A percentile compares a stretch with the other conserved stretches of the same genome.
Evolutionary conservation across 2,888 invertebrate genomes (phyloP).

Genomic region (Tetrapedia diversipes): DNA sequence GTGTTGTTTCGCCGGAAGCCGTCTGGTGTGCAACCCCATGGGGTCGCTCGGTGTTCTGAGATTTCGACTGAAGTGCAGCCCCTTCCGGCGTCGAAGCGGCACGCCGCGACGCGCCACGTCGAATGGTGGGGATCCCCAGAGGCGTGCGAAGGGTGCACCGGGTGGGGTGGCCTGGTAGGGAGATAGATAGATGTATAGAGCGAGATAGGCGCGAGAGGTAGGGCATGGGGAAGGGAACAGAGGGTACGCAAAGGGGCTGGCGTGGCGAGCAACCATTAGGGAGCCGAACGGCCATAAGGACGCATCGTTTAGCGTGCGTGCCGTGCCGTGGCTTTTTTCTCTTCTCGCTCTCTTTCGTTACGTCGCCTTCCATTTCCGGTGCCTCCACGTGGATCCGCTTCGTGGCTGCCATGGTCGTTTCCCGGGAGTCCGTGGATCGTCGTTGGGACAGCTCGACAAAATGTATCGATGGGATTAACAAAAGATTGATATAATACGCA

Average conservation of each 20-base stretch:
- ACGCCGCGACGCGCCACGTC: slow-evolving; percentile 30
- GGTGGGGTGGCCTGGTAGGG: slow-evolving; percentile 51
- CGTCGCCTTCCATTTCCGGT: slow-evolving; percentile 37
- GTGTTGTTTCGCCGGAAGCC: not conserved
- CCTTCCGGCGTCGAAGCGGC: slow-evolving; percentile 28
- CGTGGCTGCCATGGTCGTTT: slow-evolving; percentile 62
- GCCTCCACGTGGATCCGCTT: slow-evolving; percentile 38
- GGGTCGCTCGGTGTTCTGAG: slow-evolving; percentile 27
- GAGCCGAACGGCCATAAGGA: slow-evolving; percentile 76
- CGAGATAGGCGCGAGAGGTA: slow-evolving; percentile 45
- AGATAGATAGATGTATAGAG: slow-evolving; percentile 57
- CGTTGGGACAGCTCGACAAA: slow-evolving; percentile 62
- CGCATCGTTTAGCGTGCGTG: slow-evolving; percentile 73
- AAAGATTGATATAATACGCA: too few species aligned
- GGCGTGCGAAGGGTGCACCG: slow-evolving; percentile 58
- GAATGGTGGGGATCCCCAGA: slow-evolving; percentile 41
- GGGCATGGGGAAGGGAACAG: slow-evolving; percentile 42
- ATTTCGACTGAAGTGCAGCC: slow-evolving; percentile 47
- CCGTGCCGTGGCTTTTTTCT: slow-evolving; percentile 41
- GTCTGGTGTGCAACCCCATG: slow-evolving; percentile 18
- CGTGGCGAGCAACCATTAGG: slow-evolving; percentile 77
- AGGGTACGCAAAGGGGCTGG: slow-evolving; percentile 64
- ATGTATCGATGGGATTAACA: too few species aligned
- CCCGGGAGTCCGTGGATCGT: slow-evolving; percentile 56
- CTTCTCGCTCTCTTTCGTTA: slow-evolving; percentile 32